phyloP scores from a whole-genome alignment of 2,888 invertebrate species.

The Pachydiplax longipennis region DNA sequence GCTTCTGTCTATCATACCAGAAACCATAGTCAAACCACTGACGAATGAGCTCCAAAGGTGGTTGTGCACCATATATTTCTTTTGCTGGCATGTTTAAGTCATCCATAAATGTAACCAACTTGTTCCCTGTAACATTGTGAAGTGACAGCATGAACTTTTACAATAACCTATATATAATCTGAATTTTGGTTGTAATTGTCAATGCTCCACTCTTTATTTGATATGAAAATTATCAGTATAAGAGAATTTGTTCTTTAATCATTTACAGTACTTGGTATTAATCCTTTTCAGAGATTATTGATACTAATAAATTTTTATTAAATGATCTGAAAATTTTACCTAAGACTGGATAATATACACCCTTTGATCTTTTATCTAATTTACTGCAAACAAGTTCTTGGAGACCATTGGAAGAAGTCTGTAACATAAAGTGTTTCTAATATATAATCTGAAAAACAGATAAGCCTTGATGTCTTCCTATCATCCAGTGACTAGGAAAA shows the following conservation, averaged over 20 bases:
- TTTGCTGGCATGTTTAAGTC: constrained; percentile 94
- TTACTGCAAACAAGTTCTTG: constrained; percentile 85
- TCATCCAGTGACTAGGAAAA: too few species aligned
- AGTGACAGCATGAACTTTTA: too few species aligned
- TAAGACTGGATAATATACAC: background rate
- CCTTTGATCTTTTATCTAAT: constrained; percentile 88
- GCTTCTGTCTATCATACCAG: constrained; percentile 86
- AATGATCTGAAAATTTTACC: background rate
- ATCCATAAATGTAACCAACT: constrained; percentile 86
- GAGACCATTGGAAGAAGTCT: constrained; percentile 83
- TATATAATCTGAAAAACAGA: too few species aligned
- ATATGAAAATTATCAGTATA: too few species aligned
- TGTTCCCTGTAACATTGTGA: constrained; percentile 64
- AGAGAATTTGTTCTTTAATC: background rate
- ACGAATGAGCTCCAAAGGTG: constrained; percentile 82
- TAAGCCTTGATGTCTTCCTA: too few species aligned
- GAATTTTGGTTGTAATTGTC: too few species aligned
- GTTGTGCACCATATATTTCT: constrained; percentile 87
- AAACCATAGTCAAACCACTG: constrained; percentile 90
- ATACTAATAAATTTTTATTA: background rate
- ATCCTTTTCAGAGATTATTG: background rate
- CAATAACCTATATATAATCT: too few species aligned
- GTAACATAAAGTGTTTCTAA: constrained; percentile 47
- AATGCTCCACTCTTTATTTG: too few species aligned
- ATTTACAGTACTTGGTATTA: background rate